Conservation (phyloP, 2,113 vertebrate species). For the Cryptomyrus ogoouensis region DNA sequence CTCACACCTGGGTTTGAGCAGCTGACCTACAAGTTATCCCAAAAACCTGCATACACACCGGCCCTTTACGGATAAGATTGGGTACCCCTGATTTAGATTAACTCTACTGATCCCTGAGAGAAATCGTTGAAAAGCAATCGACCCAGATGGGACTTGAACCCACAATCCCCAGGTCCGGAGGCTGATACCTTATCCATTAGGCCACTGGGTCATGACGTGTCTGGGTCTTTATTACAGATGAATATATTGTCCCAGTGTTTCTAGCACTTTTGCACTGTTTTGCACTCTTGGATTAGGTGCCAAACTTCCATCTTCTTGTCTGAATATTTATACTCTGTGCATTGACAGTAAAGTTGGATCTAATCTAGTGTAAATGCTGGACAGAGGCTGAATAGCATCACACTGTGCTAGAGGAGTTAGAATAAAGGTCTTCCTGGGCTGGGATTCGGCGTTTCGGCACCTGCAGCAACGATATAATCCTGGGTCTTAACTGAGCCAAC, state of each 20-base stretch:
- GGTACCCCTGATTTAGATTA: too few relatives aligned
- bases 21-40: too few relatives aligned
- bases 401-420: background rate
- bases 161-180: slow-evolving; percentile 99
- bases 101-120: background rate
- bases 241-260: background rate
- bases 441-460: background rate
- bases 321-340: background rate
- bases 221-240: background rate
- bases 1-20: too few relatives aligned
- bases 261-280: too few relatives aligned
- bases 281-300: background rate
- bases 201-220: slow-evolving; percentile 83
- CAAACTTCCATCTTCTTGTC: background rate
- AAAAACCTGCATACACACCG: too few relatives aligned
- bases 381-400: background rate
- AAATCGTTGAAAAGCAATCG: slow-evolving; percentile 34
- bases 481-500: background rate
- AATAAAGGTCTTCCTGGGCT: background rate
- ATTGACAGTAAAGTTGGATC: background rate
- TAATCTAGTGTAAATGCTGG: background rate
- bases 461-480: background rate
- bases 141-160: slow-evolving; percentile 99
- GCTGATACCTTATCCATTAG: slow-evolving; percentile 99
- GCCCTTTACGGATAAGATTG: too few relatives aligned